Conservation (phyloP, 2,113 vertebrate species). For the Gadus chalcogrammus region DNA sequence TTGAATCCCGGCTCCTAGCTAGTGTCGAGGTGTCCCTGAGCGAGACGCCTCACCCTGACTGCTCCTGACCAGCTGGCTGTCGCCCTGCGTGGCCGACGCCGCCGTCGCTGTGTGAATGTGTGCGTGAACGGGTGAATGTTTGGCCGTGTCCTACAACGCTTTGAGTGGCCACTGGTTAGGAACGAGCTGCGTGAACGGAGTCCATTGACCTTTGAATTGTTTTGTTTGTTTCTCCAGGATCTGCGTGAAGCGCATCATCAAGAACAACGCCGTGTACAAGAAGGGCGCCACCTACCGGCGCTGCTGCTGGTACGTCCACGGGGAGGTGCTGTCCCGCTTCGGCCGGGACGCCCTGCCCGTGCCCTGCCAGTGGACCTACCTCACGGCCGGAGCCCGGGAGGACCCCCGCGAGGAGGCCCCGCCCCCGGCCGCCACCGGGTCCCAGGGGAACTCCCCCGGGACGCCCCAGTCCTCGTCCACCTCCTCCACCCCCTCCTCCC, state of each 20-base stretch:
- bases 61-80: no score
- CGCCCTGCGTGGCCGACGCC: no score
- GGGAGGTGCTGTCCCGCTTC: conserved; percentile 80
- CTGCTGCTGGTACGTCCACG: conserved; percentile 91
- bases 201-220: no score
- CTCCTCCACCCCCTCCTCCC: conserved; percentile 28
- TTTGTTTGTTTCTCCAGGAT: conserved; percentile 68
- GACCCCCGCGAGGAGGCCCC: conserved; percentile 74
- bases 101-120: background rate
- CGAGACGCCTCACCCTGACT: no score
- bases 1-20: no score
- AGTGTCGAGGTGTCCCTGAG: no score
- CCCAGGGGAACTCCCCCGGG: conserved; percentile 66
- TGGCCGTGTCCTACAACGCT: no score
- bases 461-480: conserved; percentile 55
- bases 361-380: conserved; percentile 89
- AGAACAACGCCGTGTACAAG: conserved; percentile 86
- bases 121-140: background rate
- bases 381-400: conserved; percentile 76
- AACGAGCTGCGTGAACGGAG: no score
- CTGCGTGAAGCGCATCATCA: conserved; percentile 84
- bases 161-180: no score
- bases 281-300: conserved; percentile 82
- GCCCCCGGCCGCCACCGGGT: conserved; percentile 14
- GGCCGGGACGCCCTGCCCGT: conserved; percentile 82